Conservation (phyloP, 2,888 invertebrate species). For the Blera fallax region DNA sequence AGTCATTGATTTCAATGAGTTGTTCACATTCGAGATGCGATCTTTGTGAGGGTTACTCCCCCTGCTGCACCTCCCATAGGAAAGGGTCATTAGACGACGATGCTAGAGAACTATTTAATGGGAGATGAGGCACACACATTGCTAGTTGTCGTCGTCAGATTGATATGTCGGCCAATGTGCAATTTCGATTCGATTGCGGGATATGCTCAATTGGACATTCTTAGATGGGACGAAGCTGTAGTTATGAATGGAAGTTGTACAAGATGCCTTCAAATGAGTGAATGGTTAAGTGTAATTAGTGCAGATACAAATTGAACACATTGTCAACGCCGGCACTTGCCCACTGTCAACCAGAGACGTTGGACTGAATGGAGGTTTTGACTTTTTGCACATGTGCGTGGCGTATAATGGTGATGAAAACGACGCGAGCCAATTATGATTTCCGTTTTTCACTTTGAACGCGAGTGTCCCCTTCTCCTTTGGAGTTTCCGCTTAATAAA, state of each 20-base stretch:
- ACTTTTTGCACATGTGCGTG: conserved; percentile 21
- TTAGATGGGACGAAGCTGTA: conserved; percentile 6
- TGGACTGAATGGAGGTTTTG: conserved; percentile 7
- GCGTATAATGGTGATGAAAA: conserved; percentile 6
- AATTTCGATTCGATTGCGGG: conserved; percentile 33
- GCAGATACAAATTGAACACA: conserved; percentile 35
- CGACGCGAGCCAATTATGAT: conserved; percentile 68
- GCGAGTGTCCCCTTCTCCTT: too few species aligned
- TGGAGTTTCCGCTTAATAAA: too few species aligned
- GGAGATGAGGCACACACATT: background rate
- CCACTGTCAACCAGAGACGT: conserved; percentile 29
- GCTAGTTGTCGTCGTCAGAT: conserved; percentile 33
- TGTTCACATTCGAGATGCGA: conserved; percentile 53
- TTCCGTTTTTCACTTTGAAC: conserved; percentile 49
- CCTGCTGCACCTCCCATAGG: background rate
- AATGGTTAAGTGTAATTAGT: conserved; percentile 51
- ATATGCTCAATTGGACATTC: conserved; percentile 18
- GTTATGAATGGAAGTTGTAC: conserved; percentile 21
- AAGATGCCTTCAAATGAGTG: background rate
- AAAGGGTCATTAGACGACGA: conserved; percentile 11
- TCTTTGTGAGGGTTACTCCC: conserved; percentile 42
- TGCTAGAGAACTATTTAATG: conserved; percentile 22
- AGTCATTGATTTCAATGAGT: conserved; percentile 74
- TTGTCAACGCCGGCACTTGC: conserved; percentile 46
- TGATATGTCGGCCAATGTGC: conserved; percentile 35